These are phyloP conservation scores for Acanthochromis polyacanthus DNA, from an alignment of 2,113 vertebrate species.

Conservation along the genomic window DNA sequence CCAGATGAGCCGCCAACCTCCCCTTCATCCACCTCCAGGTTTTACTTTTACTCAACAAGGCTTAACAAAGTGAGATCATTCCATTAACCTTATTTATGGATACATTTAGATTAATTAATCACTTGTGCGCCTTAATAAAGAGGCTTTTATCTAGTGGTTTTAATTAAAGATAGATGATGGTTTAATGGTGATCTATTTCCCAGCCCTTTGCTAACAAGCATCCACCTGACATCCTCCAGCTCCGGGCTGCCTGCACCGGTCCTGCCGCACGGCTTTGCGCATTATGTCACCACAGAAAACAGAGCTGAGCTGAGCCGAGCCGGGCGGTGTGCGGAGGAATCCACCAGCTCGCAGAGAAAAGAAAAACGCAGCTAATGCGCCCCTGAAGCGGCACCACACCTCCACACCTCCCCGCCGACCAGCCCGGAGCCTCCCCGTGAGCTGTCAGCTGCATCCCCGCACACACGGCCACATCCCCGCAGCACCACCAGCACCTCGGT, in stretches of 20 bases:
- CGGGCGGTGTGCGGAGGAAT: not conserved
- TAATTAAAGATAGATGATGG: too few species aligned
- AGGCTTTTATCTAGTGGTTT: too few species aligned
- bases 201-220: not conserved
- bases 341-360: not conserved
- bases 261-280: constrained; percentile 55
- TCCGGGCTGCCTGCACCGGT: constrained; percentile 29
- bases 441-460: constrained; percentile 21
- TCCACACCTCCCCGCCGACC: not conserved
- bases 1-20: too few species aligned
- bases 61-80: too few species aligned
- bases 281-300: constrained; percentile 62
- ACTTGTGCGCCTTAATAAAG: too few species aligned
- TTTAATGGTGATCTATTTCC: too few species aligned
- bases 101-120: too few species aligned
- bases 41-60: too few species aligned
- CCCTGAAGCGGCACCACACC: constrained; percentile 22
- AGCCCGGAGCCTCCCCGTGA: constrained; percentile 19
- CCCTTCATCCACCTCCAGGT: too few species aligned
- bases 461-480: not conserved
- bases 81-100: too few species aligned
- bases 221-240: constrained; percentile 1
- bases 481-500: not conserved
- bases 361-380: not conserved
- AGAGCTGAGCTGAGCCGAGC: not conserved